Percentiles rank a stretch among this genome's conserved stretches.
Evolutionary conservation across 2,113 vertebrate genomes (phyloP).

Genomic region (Melanostigma gelatinosum): DNA sequence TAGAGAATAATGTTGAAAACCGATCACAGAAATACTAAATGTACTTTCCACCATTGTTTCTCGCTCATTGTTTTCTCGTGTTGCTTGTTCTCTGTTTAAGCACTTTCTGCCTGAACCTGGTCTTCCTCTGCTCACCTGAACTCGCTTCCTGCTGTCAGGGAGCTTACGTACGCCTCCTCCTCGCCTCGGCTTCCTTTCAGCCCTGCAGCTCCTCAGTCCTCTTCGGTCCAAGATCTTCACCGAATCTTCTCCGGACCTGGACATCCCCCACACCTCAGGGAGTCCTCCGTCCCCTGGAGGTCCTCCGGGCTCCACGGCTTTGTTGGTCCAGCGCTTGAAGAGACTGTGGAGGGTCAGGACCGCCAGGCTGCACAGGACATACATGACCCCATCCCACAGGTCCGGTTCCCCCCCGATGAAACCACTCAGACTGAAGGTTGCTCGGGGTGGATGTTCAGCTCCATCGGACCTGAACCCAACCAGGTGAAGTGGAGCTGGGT

Average conservation of each 20-base stretch:
- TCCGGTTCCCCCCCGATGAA: neutral
- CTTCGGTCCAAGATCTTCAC: neutral
- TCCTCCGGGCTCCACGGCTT: neutral
- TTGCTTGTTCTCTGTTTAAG: too few relatives aligned
- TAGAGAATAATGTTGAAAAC: too few relatives aligned
- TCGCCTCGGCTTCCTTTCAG: neutral
- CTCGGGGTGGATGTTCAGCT: neutral
- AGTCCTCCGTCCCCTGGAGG: neutral
- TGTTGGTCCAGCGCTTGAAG: slow-evolving; percentile 45
- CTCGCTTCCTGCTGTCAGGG: slow-evolving; percentile 3
- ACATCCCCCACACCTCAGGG: neutral
- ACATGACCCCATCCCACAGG: slow-evolving; percentile 69
- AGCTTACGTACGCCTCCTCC: neutral
- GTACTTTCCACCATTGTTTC: too few relatives aligned
- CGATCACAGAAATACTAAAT: too few relatives aligned
- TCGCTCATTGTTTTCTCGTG: too few relatives aligned
- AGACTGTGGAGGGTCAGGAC: slow-evolving; percentile 77
- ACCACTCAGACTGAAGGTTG: neutral
- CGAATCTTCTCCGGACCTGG: neutral
- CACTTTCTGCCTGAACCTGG: neutral
- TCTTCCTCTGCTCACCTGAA: slow-evolving; percentile 65
- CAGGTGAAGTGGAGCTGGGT: neutral
- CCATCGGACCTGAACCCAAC: neutral
- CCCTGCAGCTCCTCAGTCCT: neutral
- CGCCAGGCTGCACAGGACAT: slow-evolving; percentile 75